A percentile compares a stretch with the other conserved stretches of the same genome.
Evolutionary conservation across 2,113 vertebrate species (phyloP).

Genomic region (Leptobrachium ailaonicum): DNA sequence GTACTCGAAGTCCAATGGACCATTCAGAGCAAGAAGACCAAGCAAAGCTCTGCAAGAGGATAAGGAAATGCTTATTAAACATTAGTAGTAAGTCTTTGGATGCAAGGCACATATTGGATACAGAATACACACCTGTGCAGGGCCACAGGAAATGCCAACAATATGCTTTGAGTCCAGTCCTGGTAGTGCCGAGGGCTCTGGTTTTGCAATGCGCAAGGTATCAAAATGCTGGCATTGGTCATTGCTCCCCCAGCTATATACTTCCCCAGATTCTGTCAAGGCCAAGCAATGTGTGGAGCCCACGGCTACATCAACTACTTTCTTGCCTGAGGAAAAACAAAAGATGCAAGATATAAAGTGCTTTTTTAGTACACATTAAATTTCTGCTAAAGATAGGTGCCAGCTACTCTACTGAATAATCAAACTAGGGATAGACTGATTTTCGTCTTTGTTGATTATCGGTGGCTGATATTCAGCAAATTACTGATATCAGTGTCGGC

Average conservation of each 20-base stretch:
- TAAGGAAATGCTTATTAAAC: neutral
- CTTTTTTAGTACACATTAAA: too few species aligned
- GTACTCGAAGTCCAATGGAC: slow-evolving; percentile 92
- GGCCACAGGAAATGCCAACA: slow-evolving; percentile 91
- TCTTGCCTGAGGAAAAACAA: slow-evolving; percentile 76
- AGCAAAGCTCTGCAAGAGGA: slow-evolving; percentile 77
- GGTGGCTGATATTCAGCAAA: too few species aligned
- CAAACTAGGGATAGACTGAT: too few species aligned
- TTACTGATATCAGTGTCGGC: too few species aligned
- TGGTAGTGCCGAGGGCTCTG: slow-evolving; percentile 86
- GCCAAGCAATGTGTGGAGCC: slow-evolving; percentile 95
- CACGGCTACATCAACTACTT: slow-evolving; percentile 92
- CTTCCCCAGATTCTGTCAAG: slow-evolving; percentile 92
- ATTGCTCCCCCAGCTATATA: slow-evolving; percentile 97
- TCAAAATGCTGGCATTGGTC: slow-evolving; percentile 98
- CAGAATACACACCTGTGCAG: slow-evolving; percentile 80
- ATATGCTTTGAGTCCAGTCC: slow-evolving; percentile 93
- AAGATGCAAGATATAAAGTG: neutral
- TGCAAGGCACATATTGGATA: neutral
- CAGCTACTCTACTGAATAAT: too few species aligned
- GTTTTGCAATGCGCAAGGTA: slow-evolving; percentile 91
- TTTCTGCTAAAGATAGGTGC: too few species aligned
- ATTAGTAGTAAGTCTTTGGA: too few species aligned
- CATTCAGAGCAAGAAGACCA: slow-evolving; percentile 98
- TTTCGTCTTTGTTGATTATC: too few species aligned